A percentile compares a stretch with the other conserved stretches of the same genome.
Conservation (phyloP, 2,797 vertebrate genomes). For the Centroberyx gerrardi region DNA sequence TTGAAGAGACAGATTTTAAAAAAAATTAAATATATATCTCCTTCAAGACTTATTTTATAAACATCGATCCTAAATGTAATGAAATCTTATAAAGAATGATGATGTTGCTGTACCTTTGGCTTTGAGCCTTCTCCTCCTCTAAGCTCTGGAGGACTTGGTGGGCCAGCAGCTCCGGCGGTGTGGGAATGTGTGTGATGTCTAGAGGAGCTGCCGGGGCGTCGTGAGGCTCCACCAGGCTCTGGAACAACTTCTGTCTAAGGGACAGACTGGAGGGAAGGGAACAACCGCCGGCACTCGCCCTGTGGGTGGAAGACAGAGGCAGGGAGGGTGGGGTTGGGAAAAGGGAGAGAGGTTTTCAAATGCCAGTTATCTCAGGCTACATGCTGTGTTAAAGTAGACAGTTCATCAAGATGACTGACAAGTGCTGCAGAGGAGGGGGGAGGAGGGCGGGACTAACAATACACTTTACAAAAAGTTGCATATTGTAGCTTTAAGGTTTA, state of each 20-base stretch:
- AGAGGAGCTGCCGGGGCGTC: slow-evolving; percentile 24
- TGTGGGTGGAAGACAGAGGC: slow-evolving; percentile 9
- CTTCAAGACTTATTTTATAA: not conserved
- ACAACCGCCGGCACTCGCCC: slow-evolving; percentile 28
- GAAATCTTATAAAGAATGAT: not conserved
- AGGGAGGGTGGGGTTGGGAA: not conserved
- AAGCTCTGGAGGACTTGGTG: slow-evolving; percentile 84
- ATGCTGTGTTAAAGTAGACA: no score
- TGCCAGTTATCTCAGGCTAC: no score
- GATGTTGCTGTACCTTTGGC: slow-evolving; percentile 71
- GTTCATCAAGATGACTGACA: no score
- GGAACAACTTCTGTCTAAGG: slow-evolving; percentile 76
- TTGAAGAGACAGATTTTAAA: no score
- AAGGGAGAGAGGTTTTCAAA: not conserved
- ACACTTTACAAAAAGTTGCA: no score
- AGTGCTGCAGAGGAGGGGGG: no score
- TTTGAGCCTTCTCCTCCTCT: slow-evolving; percentile 85
- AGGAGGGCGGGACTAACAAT: not conserved
- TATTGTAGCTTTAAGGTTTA: no score
- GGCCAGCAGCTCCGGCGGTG: slow-evolving; percentile 82
- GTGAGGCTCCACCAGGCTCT: slow-evolving; percentile 47
- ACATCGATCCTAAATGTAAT: not conserved
- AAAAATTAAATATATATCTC: not conserved
- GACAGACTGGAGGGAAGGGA: slow-evolving; percentile 11
- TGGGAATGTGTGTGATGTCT: slow-evolving; percentile 75